Conservation (phyloP, 92 coral and sea anemone species). For the Epizoanthus ramosus region DNA sequence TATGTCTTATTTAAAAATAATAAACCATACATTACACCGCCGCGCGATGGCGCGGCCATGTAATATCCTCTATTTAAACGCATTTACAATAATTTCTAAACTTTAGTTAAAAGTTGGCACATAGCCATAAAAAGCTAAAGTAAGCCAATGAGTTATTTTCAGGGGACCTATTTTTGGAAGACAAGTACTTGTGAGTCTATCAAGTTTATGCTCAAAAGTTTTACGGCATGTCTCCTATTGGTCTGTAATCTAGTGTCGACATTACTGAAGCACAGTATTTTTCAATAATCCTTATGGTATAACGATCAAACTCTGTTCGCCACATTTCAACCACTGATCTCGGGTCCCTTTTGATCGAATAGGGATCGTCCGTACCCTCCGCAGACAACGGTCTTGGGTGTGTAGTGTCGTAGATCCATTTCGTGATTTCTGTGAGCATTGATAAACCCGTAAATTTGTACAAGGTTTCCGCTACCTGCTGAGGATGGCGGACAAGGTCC, state of each 20-base stretch:
- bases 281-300: conserved; percentile 20
- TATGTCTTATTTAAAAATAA: no score
- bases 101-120: no score
- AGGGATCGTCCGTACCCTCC: conserved; percentile 8
- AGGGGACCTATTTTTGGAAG: no score
- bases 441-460: conserved; percentile 4
- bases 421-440: conserved; percentile 19
- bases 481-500: conserved; percentile 18
- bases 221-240: not conserved
- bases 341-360: conserved; percentile 24
- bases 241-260: not conserved
- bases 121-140: no score
- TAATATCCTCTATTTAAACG: no score
- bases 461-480: conserved; percentile 14
- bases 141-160: no score
- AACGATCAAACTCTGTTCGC: conserved; percentile 6
- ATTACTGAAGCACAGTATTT: conserved; percentile 30
- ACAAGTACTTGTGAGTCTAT: no score
- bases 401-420: conserved; percentile 32
- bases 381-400: conserved; percentile 5
- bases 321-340: conserved; percentile 7
- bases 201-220: no score
- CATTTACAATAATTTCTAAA: no score
- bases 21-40: no score
- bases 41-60: no score